Evolutionary conservation across 2,797 vertebrate genomes (phyloP).

Genomic region (Sciurus vulgaris): DNA sequence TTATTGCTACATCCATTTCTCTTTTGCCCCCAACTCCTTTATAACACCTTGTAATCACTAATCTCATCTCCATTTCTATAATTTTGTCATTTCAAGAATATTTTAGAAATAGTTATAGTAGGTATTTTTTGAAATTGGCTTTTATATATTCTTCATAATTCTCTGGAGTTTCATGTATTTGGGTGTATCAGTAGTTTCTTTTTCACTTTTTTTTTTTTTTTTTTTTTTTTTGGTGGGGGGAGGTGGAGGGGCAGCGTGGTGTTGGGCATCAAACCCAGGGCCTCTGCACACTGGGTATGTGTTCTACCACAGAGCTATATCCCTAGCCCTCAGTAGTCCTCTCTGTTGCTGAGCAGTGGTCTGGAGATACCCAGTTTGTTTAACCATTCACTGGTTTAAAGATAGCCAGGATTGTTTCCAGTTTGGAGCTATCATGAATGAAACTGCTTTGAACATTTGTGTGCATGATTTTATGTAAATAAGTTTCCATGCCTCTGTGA

Average conservation of each 20-base stretch:
- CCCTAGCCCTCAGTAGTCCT: not conserved
- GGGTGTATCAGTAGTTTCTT: not conserved
- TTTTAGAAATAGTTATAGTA: not conserved
- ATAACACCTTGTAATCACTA: not conserved
- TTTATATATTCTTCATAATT: not conserved
- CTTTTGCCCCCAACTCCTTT: not conserved
- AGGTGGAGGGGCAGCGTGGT: no score
- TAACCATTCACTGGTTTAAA: not conserved
- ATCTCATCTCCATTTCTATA: constrained; percentile 25
- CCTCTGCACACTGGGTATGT: not conserved
- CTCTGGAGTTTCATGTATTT: constrained; percentile 14
- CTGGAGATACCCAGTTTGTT: not conserved
- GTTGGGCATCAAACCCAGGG: no score
- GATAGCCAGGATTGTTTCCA: not conserved
- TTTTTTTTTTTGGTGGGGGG: no score
- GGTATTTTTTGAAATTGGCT: not conserved
- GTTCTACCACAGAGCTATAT: not conserved
- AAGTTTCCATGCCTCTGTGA: not conserved
- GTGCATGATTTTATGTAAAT: not conserved
- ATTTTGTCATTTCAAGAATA: constrained; percentile 14
- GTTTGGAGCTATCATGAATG: not conserved
- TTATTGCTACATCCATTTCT: not conserved
- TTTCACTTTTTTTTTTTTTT: no score
- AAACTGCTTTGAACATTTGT: not conserved
- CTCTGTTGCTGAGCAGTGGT: not conserved